Evolutionary conservation across 2,113 vertebrate species (phyloP).

Genomic region (Cettia cetti): DNA sequence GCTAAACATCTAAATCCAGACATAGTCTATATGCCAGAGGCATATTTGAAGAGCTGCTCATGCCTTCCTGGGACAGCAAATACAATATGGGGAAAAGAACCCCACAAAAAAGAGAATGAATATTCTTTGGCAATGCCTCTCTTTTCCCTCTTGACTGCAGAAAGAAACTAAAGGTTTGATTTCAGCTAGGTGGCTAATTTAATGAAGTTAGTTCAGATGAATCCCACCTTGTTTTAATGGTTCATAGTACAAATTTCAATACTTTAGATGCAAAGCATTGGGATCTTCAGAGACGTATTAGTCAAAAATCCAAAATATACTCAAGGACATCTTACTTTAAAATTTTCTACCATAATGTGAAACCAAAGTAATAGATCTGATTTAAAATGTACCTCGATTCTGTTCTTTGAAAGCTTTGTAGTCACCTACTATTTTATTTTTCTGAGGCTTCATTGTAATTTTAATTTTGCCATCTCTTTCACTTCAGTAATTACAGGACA

Average conservation of each 20-base stretch:
- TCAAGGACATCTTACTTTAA: background rate
- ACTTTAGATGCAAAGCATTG: background rate
- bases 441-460: background rate
- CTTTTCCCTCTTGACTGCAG: background rate
- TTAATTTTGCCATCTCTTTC: background rate
- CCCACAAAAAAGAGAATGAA: background rate
- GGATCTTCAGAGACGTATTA: background rate
- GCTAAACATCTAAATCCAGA: background rate
- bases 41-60: background rate
- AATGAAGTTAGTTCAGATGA: background rate
- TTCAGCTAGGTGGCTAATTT: background rate
- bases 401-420: background rate
- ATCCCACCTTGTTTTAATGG: background rate
- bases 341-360: background rate
- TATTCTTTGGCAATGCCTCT: background rate
- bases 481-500: background rate
- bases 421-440: background rate
- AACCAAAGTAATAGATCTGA: background rate
- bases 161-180: background rate
- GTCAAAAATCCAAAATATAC: background rate
- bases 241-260: background rate
- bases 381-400: background rate
- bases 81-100: fast-evolving
- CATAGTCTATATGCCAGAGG: background rate
- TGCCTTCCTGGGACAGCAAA: background rate